Base-by-base conservation (phyloP, 2,113 vertebrate genomes). In the Cololabis saira region DNA sequence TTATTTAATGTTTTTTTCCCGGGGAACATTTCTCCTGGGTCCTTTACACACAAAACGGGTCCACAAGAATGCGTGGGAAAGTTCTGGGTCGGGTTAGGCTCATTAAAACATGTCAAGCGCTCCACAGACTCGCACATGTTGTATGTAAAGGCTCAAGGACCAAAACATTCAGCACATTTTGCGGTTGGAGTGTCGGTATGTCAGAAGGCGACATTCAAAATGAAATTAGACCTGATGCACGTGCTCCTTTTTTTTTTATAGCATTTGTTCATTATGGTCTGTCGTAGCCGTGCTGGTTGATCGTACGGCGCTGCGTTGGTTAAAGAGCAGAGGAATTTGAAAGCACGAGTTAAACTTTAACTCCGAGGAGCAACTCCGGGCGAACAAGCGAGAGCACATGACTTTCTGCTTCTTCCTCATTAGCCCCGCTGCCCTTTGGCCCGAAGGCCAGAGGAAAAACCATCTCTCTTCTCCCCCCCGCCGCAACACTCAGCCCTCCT, bases 301-400 rank as follows among this genome's bases (percentile, higher is more conserved):
- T 61, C 44, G 44, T 18, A 17, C 69, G 30, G 33, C 10, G 16
- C 55, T 64, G 64, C 61, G 56, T 79, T 74, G 76, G 76, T 68
- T 76, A 65, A 71, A 76, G 80, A 84, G 85, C 74, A 62, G 48
- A 90, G 87, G 87, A 91, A 91, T 92, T 80, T 78, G 52, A 72
- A 67, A 81, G 78, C 56, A 6, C 22, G 62, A 76, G 85, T 94
- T 90, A 90, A 90, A 89, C 69, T 88, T 91, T 92, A 89, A 92
- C 89, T 80, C 82, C 52, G 55, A 54, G 52, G 53, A 80, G 67
- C 71, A 71, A 80, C 79, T 82, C 60, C 64, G 50, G 49, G 51
- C 66, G 68, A 80, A 61, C 44, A 18, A 21, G 80, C 61, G 16
- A 7, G 33, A 85, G 67, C 88, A 80, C 85, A 87, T 87, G 85